phyloP scores from a whole-genome alignment of 1,140 invertebrate species.

The Hormaphis cornu region DNA sequence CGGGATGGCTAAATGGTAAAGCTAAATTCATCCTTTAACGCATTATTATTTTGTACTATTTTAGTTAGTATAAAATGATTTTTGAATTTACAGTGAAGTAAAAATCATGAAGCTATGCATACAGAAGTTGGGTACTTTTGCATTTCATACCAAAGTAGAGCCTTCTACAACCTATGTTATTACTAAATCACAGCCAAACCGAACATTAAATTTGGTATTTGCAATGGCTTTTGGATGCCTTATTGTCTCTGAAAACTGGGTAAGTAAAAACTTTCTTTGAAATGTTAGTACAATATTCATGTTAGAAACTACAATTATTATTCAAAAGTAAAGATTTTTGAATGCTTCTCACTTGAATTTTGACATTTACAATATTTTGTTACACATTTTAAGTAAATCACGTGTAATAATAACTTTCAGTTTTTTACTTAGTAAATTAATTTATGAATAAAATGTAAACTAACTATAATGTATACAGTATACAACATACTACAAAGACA shows the following conservation, averaged over 20 bases:
- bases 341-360: too few relatives aligned
- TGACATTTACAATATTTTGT: too few relatives aligned
- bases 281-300: too few relatives aligned
- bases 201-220: constrained; percentile 21
- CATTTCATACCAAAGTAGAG: neutral
- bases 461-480: too few relatives aligned
- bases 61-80: neutral
- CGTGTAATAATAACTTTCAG: too few relatives aligned
- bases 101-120: neutral
- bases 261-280: neutral
- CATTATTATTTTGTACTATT: neutral
- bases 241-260: constrained; percentile 19
- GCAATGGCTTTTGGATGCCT: constrained; percentile 26
- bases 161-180: constrained; percentile 12
- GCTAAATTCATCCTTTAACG: neutral
- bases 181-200: constrained; percentile 13
- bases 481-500: neutral
- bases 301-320: too few relatives aligned
- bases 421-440: too few relatives aligned
- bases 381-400: too few relatives aligned
- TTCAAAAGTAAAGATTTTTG: too few relatives aligned
- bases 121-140: neutral
- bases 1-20: constrained; percentile 1
- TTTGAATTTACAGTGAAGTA: constrained; percentile 10
- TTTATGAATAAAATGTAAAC: too few relatives aligned